Conservation (phyloP, 2,888 invertebrate species). For the Noctua janthina region DNA sequence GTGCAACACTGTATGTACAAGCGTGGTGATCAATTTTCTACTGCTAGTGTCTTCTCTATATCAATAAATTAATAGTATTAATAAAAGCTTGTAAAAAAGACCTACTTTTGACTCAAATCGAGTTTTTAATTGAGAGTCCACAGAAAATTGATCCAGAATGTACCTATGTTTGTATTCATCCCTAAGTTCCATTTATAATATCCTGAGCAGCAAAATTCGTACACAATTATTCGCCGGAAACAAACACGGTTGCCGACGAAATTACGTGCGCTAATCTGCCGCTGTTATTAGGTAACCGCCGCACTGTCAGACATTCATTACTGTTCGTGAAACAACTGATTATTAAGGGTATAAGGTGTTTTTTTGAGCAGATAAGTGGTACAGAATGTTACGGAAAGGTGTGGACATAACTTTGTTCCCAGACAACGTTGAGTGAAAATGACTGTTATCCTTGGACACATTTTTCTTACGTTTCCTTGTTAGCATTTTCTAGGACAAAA, state of each 20-base stretch:
- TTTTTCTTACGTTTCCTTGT: constrained; percentile 37
- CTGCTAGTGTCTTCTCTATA: too few relatives aligned
- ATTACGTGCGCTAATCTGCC: constrained; percentile 10
- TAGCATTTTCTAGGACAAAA: constrained; percentile 33
- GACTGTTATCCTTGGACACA: constrained; percentile 15
- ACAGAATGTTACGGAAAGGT: too few relatives aligned
- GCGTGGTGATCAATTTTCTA: background rate
- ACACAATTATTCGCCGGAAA: constrained; percentile 20
- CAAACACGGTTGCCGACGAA: constrained; percentile 4
- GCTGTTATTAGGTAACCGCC: constrained; percentile 4
- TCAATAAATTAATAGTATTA: too few relatives aligned
- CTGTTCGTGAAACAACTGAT: background rate
- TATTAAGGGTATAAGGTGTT: background rate
- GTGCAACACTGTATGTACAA: background rate
- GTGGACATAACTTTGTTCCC: too few relatives aligned
- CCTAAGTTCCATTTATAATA: background rate
- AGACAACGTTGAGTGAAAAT: constrained; percentile 34
- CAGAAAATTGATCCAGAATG: background rate
- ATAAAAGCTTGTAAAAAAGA: too few relatives aligned
- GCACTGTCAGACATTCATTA: background rate
- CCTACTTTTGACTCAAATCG: background rate
- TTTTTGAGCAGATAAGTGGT: background rate
- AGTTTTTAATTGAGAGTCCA: background rate
- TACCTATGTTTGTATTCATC: background rate
- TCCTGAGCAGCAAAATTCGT: constrained; percentile 3